Base-by-base conservation (phyloP, 2,113 vertebrate species). In the Xyrauchen texanus region DNA sequence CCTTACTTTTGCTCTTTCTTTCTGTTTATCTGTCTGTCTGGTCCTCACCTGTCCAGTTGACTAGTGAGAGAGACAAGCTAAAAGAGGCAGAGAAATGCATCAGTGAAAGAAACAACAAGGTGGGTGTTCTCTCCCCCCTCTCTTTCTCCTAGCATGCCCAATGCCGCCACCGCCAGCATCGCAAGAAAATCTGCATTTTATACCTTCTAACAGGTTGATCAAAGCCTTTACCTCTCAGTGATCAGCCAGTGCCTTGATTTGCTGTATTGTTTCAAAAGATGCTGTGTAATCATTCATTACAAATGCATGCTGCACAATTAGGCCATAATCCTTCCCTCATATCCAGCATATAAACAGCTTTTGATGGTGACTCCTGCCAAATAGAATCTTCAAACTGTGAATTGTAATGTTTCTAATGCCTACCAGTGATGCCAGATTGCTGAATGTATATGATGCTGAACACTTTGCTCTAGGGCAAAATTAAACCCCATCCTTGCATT, bases 21-120 rank as follows among this genome's bases (percentile, higher is more conserved):
- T 84, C 68, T 84, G 58, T 83, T 34, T 81, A 46, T 82, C 13
- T 89, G 65, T 88, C 53, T 86, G 74, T 76, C 63, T 85, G 78
- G 73, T 64, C 81, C 69, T 77, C 67, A 44, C 86, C 67, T 87
- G 83, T 80, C 89, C 89, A 93, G 91, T 92, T 93, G 90, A 89
- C 87, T 90, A 88, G 87, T 88, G 91, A 92, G 85, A 90, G 80
- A 88, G 86, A 91, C 85, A 89, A 90, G 79, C 91, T 93, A 86
- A 94, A 85, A 91, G 89, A 92, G 85, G 89, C 91, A 89, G 90
- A 93, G 87, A 90, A 82, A 89, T 88, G 91, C 86, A 81, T 91
- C 90, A 80, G 87, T 79, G 90, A 93, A 88, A 88, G 83, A 90
- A 90, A 91, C 85, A 87, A 87, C 85, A 92, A 93, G 93, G 92